These are phyloP conservation scores for Herpetotheres cachinnans DNA, from an alignment of 2,113 vertebrate species.

Conservation along the genomic window DNA sequence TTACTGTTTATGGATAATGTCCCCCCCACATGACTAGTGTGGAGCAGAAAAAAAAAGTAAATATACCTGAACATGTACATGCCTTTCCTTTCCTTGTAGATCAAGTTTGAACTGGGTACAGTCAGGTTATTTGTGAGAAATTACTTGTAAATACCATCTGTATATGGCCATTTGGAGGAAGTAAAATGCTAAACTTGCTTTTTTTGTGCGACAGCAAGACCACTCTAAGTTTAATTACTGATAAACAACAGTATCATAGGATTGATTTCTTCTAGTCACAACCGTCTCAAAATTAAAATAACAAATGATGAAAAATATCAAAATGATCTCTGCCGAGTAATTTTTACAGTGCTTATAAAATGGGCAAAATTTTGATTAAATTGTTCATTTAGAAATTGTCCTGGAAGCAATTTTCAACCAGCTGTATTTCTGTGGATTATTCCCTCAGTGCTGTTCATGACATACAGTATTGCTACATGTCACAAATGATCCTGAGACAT, in stretches of 20 bases:
- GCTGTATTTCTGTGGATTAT: slow-evolving; percentile 14
- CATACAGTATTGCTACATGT: neutral
- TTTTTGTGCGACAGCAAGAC: neutral
- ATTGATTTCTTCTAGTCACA: neutral
- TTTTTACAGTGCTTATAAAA: neutral
- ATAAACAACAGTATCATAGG: neutral
- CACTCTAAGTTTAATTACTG: neutral
- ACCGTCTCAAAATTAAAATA: neutral
- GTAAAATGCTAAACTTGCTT: neutral
- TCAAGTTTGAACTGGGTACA: neutral
- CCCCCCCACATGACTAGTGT: neutral
- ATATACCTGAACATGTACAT: neutral
- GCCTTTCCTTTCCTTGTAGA: neutral
- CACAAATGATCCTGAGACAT: neutral
- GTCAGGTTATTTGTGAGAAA: neutral
- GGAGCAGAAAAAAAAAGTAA: neutral
- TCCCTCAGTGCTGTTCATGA: neutral
- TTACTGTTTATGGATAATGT: neutral
- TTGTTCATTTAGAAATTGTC: neutral
- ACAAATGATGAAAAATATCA: neutral
- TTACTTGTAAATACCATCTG: neutral
- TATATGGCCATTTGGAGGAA: neutral
- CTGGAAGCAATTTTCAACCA: slow-evolving; percentile 10
- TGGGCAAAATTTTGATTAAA: neutral
- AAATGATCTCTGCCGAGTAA: neutral